Percentiles rank a stretch among this genome's conserved stretches.
These are phyloP conservation scores for Drosophila truncata DNA, from an alignment of 1,140 invertebrate species.

Conservation along the genomic window DNA sequence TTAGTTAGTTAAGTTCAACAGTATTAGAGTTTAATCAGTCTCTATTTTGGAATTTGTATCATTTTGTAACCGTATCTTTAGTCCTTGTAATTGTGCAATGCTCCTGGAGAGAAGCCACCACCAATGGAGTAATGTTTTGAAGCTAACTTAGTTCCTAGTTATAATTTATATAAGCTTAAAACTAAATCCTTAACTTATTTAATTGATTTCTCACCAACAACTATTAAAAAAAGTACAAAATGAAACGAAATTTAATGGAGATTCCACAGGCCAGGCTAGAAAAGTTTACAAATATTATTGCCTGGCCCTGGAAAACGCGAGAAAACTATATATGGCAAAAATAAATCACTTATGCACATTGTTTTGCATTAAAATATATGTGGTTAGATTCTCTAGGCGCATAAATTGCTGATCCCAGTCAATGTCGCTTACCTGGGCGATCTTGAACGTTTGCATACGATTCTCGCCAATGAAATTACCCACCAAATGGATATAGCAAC, in stretches of 20 bases:
- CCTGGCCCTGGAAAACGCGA: conserved; percentile 2
- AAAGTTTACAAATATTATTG: background rate
- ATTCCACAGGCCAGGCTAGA: background rate
- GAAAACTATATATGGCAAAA: conserved; percentile 5
- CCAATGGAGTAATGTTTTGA: conserved; percentile 10
- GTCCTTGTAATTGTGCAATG: conserved; percentile 62
- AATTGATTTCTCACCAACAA: conserved; percentile 17
- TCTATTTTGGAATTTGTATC: conserved; percentile 24
- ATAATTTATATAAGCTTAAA: conserved; percentile 17
- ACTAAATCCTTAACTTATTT: conserved; percentile 31
- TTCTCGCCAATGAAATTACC: conserved; percentile 63
- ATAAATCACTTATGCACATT: conserved; percentile 40
- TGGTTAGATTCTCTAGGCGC: conserved; percentile 63
- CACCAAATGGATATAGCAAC: conserved; percentile 62
- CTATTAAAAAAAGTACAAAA: conserved; percentile 65
- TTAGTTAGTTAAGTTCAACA: conserved; percentile 37
- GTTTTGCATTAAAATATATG: conserved; percentile 68
- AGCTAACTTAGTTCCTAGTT: conserved; percentile 51
- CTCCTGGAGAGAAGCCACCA: conserved; percentile 39
- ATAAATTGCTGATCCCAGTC: conserved; percentile 53
- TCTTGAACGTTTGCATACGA: conserved; percentile 63
- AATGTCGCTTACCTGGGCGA: conserved; percentile 44
- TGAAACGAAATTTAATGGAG: conserved; percentile 34
- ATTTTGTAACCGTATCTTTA: conserved; percentile 15
- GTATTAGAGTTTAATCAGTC: conserved; percentile 49